Base-by-base conservation (phyloP, 2,888 invertebrate genomes). In the Dolichopus griseipennis region DNA sequence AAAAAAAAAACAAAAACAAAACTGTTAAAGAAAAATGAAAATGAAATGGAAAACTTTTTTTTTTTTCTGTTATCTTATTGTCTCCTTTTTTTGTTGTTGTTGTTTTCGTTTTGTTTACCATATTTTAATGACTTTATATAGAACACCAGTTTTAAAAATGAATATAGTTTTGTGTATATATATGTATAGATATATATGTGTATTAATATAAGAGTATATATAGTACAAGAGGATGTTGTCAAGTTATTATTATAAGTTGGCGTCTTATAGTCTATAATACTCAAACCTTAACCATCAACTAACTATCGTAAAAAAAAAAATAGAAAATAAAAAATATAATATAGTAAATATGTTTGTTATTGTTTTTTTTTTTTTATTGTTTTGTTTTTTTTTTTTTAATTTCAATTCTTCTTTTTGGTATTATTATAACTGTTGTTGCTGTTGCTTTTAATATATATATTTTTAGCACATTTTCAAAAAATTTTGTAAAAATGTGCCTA, bases 191-290 rank as follows among this genome's bases (percentile, higher is more conserved):
- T 37, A 37, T 37, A 37, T 37, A 37, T 37, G n/a, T n/a, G n/a
- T n/a, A n/a, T n/a, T n/a, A n/a, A n/a, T n/a, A n/a, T n/a, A n/a
- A n/a, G n/a, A n/a, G n/a, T n/a, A 27, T 27, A 52, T 18, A 52
- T 12, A 43, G n/a, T 6, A 52, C 6, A 18, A 52, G 2, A 52
- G 52, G 52, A 52, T 52, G 52, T 52, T 52, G 52, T 52, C 52
- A 52, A 52, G 52, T 52, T 52, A 52, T 52, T 52, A 52, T 52
- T 52, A 52, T 52, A 52, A n/a, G 63, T 4, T 27, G 64, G 64
- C 64, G 64, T 34, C 64, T 34, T 8, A 64, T 34, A 34, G 64
- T 64, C 64, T 64, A 64, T 64, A 33, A 10, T 37, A 64, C 64
- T 37, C 64, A 64, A 64, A 64, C 64, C 64, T 37, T 64, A 37